A percentile compares a stretch with the other conserved stretches of the same genome.
phyloP scores from a whole-genome alignment of 92 coral and sea anemone genomes.

The Phymanthus crucifer region DNA sequence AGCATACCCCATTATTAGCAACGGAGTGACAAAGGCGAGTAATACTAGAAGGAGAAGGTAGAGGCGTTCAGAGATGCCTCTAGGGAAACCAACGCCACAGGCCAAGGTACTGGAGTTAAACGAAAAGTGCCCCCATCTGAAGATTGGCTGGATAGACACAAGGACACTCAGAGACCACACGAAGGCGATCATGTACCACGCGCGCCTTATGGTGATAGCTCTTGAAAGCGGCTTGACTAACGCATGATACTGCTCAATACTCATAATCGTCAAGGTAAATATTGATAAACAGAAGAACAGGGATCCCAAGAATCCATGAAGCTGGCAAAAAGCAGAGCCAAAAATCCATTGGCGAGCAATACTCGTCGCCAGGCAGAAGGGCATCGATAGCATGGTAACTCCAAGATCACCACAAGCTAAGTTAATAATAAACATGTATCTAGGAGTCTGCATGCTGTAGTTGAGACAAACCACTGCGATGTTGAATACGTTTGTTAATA shows the following conservation, averaged over 20 bases:
- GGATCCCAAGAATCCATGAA: slow-evolving; percentile 85
- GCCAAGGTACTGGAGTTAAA: slow-evolving; percentile 82
- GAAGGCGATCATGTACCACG: slow-evolving; percentile 63
- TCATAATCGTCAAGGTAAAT: slow-evolving; percentile 84
- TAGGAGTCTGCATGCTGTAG: slow-evolving; percentile 82
- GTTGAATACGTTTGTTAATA: slow-evolving; percentile 64
- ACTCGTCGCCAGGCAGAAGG: slow-evolving; percentile 74
- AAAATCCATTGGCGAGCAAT: slow-evolving; percentile 79
- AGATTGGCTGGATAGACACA: slow-evolving; percentile 68
- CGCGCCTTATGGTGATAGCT: slow-evolving; percentile 71
- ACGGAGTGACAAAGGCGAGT: slow-evolving; percentile 69
- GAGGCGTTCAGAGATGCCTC: slow-evolving; percentile 60
- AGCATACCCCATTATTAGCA: slow-evolving; percentile 77
- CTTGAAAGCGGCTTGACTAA: slow-evolving; percentile 82
- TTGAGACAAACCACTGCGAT: slow-evolving; percentile 67
- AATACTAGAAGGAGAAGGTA: slow-evolving; percentile 64
- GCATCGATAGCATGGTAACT: slow-evolving; percentile 81
- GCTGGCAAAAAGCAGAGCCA: slow-evolving; percentile 69
- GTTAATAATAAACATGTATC: slow-evolving; percentile 84
- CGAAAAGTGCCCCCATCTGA: slow-evolving; percentile 84
- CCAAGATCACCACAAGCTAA: slow-evolving; percentile 82
- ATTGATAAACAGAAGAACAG: slow-evolving; percentile 82
- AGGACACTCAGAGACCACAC: slow-evolving; percentile 66
- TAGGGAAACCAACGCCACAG: slow-evolving; percentile 78
- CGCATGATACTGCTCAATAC: slow-evolving; percentile 82